Percentiles rank a stretch among this genome's conserved stretches.
phyloP scores from a whole-genome alignment of 2,888 invertebrate species.

The Caenorhabditis macrosperma region DNA sequence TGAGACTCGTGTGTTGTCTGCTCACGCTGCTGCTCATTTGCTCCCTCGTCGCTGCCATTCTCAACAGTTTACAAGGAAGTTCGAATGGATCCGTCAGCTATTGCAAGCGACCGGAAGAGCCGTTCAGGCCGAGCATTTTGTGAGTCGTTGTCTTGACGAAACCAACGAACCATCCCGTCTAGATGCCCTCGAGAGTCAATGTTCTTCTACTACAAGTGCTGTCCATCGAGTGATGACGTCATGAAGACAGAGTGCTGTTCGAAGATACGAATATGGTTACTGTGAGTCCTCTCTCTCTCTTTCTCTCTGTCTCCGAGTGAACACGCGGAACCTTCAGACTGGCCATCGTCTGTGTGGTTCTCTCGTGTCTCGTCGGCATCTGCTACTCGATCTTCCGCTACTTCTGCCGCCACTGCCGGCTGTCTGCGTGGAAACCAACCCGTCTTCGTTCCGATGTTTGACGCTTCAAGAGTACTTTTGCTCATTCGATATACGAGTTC shows the following conservation, averaged over 20 bases:
- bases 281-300: conserved; percentile 60
- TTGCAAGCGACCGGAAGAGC: conserved; percentile 61
- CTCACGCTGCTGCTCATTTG: conserved; percentile 67
- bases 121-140: conserved; percentile 56
- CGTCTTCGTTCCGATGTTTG: conserved; percentile 34
- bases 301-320: too few relatives aligned
- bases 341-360: conserved; percentile 65
- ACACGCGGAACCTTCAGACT: conserved; percentile 63
- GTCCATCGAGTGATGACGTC: conserved; percentile 43
- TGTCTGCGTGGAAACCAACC: conserved; percentile 31
- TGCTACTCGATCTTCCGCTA: conserved; percentile 66
- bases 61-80: conserved; percentile 65
- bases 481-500: conserved; percentile 16
- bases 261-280: conserved; percentile 66
- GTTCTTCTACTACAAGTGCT: conserved; percentile 73
- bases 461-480: neutral
- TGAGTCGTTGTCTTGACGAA: conserved; percentile 34
- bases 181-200: conserved; percentile 72
- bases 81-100: conserved; percentile 65
- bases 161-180: conserved; percentile 15
- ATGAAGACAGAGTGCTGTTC: conserved; percentile 63
- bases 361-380: conserved; percentile 65
- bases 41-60: conserved; percentile 64
- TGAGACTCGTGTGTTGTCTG: conserved; percentile 68
- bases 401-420: conserved; percentile 58